Conservation (phyloP, 1,140 invertebrate species). For the Nautilus pompilius region DNA sequence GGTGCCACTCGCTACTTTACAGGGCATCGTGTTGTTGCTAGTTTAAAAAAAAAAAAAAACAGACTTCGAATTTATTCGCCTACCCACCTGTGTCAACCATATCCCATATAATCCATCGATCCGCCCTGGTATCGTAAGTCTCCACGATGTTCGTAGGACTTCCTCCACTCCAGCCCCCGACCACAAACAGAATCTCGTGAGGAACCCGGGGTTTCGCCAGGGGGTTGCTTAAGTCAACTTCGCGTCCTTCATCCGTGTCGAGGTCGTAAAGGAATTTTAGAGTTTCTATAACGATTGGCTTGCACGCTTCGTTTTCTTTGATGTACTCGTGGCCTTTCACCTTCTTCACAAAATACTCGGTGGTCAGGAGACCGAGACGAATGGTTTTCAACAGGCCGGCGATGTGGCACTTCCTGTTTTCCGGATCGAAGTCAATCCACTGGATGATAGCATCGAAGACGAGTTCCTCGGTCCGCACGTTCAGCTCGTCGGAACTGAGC, state of each 20-base stretch:
- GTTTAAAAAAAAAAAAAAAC: no score
- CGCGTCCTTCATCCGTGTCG: slow-evolving; percentile 60
- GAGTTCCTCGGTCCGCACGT: slow-evolving; percentile 94
- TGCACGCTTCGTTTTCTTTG: slow-evolving; percentile 64
- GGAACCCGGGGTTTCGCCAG: slow-evolving; percentile 42
- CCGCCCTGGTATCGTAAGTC: slow-evolving; percentile 74
- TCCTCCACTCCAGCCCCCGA: slow-evolving; percentile 74
- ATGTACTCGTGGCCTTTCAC: slow-evolving; percentile 64
- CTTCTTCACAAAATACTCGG: slow-evolving; percentile 70
- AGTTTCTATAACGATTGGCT: slow-evolving; percentile 72
- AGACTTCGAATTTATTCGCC: no score
- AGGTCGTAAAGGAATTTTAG: slow-evolving; percentile 72
- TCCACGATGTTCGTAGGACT: slow-evolving; percentile 72
- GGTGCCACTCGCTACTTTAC: no score
- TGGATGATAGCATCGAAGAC: slow-evolving; percentile 89
- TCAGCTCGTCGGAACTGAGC: slow-evolving; percentile 93
- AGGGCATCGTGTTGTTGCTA: no score
- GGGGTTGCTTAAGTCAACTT: slow-evolving; percentile 38
- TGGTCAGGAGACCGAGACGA: slow-evolving; percentile 79
- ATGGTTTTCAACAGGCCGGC: slow-evolving; percentile 71
- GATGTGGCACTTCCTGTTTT: slow-evolving; percentile 80
- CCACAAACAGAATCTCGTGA: slow-evolving; percentile 58
- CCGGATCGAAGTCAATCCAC: slow-evolving; percentile 95
- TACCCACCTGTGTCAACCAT: slow-evolving; percentile 28
- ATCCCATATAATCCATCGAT: slow-evolving; percentile 63